phyloP scores from a whole-genome alignment of 1,140 invertebrate genomes.

The Drosophila rufa region DNA sequence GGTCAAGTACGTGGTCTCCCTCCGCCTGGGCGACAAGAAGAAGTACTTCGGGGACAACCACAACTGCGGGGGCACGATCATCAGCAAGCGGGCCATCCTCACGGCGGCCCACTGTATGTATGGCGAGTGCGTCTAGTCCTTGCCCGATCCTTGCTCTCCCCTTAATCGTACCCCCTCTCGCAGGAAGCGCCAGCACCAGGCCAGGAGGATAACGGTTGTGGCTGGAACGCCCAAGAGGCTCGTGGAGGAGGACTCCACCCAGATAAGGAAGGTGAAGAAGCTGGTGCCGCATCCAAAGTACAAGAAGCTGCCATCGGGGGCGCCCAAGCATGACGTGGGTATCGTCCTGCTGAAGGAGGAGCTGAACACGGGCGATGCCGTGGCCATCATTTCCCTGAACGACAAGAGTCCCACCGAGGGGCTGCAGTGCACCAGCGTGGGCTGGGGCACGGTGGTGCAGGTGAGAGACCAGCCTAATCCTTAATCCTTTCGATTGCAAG shows the following conservation, averaged over 20 bases:
- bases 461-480: conserved; percentile 20
- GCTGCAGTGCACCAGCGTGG: conserved; percentile 46
- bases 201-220: conserved; percentile 15
- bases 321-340: conserved; percentile 44
- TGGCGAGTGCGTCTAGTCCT: conserved; percentile 15
- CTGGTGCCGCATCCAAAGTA: conserved; percentile 50
- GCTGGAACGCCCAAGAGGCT: conserved; percentile 58
- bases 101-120: conserved; percentile 70
- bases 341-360: conserved; percentile 32
- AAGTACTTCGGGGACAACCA: conserved; percentile 57
- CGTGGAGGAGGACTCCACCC: conserved; percentile 5
- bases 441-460: conserved; percentile 69
- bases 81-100: conserved; percentile 33
- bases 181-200: neutral
- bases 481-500: neutral
- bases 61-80: conserved; percentile 62
- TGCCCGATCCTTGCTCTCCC: neutral
- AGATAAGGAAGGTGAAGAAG: conserved; percentile 8
- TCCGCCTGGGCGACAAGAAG: neutral
- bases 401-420: neutral
- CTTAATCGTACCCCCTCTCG: neutral
- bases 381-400: conserved; percentile 7
- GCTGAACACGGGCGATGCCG: neutral
- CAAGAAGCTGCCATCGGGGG: neutral
- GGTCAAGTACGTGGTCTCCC: conserved; percentile 44